Base-by-base conservation (phyloP, 2,888 invertebrate genomes). In the Cryptosula pallasiana region DNA sequence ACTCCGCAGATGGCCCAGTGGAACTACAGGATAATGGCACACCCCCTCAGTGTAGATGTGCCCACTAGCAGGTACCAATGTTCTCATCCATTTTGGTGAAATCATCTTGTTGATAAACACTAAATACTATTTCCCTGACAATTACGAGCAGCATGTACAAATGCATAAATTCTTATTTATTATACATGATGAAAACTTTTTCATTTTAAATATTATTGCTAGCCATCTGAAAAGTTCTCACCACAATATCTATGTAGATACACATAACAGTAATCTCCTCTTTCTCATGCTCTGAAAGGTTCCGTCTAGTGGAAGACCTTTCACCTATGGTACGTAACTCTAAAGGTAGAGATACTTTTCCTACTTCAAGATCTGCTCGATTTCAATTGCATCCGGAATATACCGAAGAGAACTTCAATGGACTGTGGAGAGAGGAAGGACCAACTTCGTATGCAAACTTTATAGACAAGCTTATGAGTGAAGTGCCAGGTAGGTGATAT, bases 11-110 rank as follows among this genome's bases (percentile, higher is more conserved):
- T 72, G 69, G 72, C 72, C n/a, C 72, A 72, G 54, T 72, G 72
- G 72, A 69, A 63, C 72, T 72, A 72, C 69, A 72, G 69, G 45
- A 72, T 72, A n/a, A n/a, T 63, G n/a, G 35, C 69, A 29, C 63
- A 63, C 29, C 63, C 63, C 27, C n/a, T 78, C 32, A 74, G 74
- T 1, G 25, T 70, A 20, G 75, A 77, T 45, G 58, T 78, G 3
- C 76, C 76, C 16, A 29, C 73, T 45, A 20, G 20, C 5, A 5
- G 5, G 5, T 45, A 5, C 45, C 5, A 20, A 20, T 45, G 5
- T 20, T 20, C 45, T 45, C 20, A 13, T 45, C 20, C 5, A 5
- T 45, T 45, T 45, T 45, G 5, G 5, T 13, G 9, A 45, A 45
- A 45, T 45, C 45, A 45, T 45, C 5, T 13, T 45, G 5, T 13